Evolutionary conservation across 1,140 invertebrate species (phyloP).

Genomic region (Bombus turneri): DNA sequence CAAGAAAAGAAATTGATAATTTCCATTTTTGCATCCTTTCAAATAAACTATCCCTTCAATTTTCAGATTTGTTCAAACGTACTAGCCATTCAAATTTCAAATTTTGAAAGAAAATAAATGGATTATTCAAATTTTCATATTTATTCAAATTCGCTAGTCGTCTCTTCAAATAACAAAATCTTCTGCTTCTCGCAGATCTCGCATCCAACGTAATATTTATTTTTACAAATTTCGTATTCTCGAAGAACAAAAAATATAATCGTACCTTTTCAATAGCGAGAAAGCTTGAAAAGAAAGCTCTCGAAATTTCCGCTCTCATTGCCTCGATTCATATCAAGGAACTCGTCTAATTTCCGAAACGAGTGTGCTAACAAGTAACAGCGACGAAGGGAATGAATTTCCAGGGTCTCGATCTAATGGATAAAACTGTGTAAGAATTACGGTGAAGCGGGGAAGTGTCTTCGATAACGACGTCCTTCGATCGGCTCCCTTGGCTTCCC

Average conservation of each 20-base stretch:
- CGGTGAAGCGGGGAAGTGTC: not conserved
- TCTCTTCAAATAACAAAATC: not conserved
- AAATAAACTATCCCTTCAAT: not conserved
- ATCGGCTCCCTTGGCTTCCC: not conserved
- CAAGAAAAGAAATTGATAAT: not conserved
- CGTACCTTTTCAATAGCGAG: not conserved
- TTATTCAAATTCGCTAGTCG: too few species aligned
- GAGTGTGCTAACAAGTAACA: too few species aligned
- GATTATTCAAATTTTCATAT: rapidly evolving
- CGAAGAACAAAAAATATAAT: not conserved
- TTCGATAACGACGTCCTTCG: not conserved
- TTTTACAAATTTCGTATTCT: not conserved
- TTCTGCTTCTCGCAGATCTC: not conserved
- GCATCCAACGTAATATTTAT: not conserved
- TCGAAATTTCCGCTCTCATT: not conserved
- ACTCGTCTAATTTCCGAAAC: not conserved
- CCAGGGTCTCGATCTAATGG: not conserved
- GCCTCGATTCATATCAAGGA: not conserved
- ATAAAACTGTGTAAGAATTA: not conserved
- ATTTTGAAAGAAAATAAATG: not conserved
- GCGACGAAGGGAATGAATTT: not conserved
- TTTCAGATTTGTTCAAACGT: not conserved
- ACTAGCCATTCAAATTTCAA: not conserved
- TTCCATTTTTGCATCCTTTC: not conserved
- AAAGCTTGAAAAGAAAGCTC: not conserved